These are phyloP conservation scores for Geodia barretti DNA, from an alignment of 37 sponge, comb jelly and placozoan species.

Conservation along the genomic window DNA sequence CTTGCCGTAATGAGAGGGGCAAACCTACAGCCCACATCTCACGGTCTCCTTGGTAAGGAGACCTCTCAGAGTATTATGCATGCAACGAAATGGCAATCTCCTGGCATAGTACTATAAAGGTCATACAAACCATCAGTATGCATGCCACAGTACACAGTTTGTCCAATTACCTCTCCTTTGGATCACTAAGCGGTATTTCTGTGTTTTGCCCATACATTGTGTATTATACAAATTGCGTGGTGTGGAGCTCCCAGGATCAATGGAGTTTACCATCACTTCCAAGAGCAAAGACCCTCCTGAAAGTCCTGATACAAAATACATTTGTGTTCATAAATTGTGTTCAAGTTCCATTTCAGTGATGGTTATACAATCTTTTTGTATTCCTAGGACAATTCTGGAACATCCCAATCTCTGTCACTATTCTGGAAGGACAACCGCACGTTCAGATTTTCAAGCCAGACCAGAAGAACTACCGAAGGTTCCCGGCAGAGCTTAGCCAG, in stretches of 20 bases:
- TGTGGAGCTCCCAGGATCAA: no score
- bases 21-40: conserved; percentile 17
- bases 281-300: no score
- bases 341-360: no score
- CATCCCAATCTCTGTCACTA: conserved; percentile 24
- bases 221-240: no score
- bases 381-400: conserved; percentile 85
- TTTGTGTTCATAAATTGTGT: no score
- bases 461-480: background rate
- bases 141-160: background rate
- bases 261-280: no score
- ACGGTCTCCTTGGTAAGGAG: conserved; percentile 50
- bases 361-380: no score
- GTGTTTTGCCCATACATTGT: background rate
- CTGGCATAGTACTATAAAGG: no score
- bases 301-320: no score
- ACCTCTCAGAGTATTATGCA: no score
- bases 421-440: background rate
- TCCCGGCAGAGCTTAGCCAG: conserved; percentile 24
- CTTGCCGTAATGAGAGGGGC: conserved; percentile 24
- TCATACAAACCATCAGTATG: no score
- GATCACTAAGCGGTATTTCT: background rate
- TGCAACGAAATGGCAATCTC: no score
- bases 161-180: background rate
- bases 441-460: background rate